A percentile compares a stretch with the other conserved stretches of the same genome.
Evolutionary conservation across 2,797 vertebrate genomes (phyloP).

Genomic region (Glossophaga mutica): DNA sequence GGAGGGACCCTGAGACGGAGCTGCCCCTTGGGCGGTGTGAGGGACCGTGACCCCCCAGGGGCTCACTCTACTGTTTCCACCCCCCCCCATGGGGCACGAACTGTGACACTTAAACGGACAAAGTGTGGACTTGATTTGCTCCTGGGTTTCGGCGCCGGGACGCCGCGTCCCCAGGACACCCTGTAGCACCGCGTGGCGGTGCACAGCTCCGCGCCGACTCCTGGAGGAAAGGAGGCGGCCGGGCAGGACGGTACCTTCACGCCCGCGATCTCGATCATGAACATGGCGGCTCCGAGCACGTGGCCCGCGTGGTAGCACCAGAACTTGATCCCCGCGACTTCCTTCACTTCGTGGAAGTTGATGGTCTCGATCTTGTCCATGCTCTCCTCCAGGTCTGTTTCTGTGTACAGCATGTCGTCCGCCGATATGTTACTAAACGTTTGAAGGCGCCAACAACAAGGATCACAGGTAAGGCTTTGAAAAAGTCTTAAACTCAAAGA

Average conservation of each 20-base stretch:
- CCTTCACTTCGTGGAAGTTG: conserved; percentile 99
- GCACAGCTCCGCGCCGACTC: background rate
- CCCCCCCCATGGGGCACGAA: background rate
- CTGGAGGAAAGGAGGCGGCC: background rate
- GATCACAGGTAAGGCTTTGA: background rate
- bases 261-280: conserved; percentile 98
- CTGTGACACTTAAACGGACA: background rate
- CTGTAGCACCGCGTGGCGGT: background rate
- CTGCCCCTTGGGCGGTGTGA: background rate
- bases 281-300: conserved; percentile 98
- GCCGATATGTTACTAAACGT: conserved; percentile 94
- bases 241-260: conserved; percentile 88
- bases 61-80: background rate
- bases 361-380: conserved; percentile 99
- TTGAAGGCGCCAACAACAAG: conserved; percentile 45
- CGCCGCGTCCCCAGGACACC: background rate
- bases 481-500: background rate
- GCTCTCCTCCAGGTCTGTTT: conserved; percentile 97
- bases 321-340: conserved; percentile 98
- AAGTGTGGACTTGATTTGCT: background rate
- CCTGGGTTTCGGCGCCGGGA: background rate
- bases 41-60: background rate
- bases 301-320: conserved; percentile 98
- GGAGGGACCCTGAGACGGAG: background rate
- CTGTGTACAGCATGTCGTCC: conserved; percentile 98